Base-by-base conservation (phyloP, 2,888 invertebrate genomes). In the Rugalucina vietnamica region DNA sequence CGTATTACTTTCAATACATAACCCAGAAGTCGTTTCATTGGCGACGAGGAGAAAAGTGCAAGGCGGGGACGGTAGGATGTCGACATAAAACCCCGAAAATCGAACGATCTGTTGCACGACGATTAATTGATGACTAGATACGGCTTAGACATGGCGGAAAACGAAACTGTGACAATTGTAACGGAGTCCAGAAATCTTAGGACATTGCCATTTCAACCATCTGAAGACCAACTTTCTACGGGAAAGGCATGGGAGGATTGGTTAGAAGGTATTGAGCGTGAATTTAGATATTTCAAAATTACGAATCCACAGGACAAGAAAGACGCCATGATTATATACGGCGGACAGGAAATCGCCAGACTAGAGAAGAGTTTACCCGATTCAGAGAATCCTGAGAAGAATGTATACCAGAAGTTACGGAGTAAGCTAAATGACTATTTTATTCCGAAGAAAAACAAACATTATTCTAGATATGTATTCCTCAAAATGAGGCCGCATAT, bases 351-450 rank as follows among this genome's bases (percentile, higher is more conserved):
- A 34, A 79, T 73, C 21, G 36, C 73, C n/a, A 72, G 60, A 34
- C 34, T 73, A 36, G 75, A 36, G 5, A 80, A 72, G 50, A 75
- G 37, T 43, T 60, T 75, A 21, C 74, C 65, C 39, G 43, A 75
- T 69, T 75, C 54, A 24, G 73, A 74, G 18, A 54, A 21, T 12
- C n/a, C n/a, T n/a, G n/a, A n/a, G n/a, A 39, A 37, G 14, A 65
- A 78, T 71, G 77, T 29, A 8, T 81, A 81, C 36, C 21, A 36
- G 36, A 78, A 57, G 29, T 29, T 79, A 71, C 69, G 43, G 39
- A 49, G 24, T 12, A 65, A 82, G 54, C 34, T 82, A 32, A 79
- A 79, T 73, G 77, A 73, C 21, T 69, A 82, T 32, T 82, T 79
- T n/a, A n/a, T n/a, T n/a, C n/a, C n/a, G n/a, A n/a, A n/a, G n/a